Conservation (phyloP, 2,113 vertebrate genomes). For the Gila orcuttii region DNA sequence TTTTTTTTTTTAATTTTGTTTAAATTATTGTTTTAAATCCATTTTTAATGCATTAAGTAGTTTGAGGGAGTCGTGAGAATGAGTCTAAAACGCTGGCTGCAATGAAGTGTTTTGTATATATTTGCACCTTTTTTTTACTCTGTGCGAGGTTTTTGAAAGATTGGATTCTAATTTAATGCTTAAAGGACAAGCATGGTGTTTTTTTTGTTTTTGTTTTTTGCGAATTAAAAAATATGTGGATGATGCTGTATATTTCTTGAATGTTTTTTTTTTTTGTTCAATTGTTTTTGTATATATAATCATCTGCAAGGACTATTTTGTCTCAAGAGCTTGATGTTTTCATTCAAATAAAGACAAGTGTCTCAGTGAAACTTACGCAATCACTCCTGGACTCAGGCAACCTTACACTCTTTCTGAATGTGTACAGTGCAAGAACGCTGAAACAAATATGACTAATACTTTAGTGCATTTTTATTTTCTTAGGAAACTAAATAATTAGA, state of each 20-base stretch:
- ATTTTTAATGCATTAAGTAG: constrained; percentile 43
- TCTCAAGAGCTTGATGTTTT: constrained; percentile 63
- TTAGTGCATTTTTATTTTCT: neutral
- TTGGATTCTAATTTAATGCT: constrained; percentile 65
- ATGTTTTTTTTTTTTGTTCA: constrained; percentile 48
- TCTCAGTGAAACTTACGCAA: constrained; percentile 54
- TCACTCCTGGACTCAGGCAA: neutral
- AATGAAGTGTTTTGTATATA: constrained; percentile 72
- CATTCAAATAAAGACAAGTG: constrained; percentile 66
- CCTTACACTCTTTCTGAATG: neutral
- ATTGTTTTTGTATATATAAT: constrained; percentile 59
- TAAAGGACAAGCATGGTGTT: constrained; percentile 67
- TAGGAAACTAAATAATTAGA: neutral
- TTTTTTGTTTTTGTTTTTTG: constrained; percentile 61
- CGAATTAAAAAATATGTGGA: constrained; percentile 68
- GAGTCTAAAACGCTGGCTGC: constrained; percentile 65
- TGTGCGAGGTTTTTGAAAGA: constrained; percentile 61
- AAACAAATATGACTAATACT: neutral
- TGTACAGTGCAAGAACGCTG: neutral
- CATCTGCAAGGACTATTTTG: constrained; percentile 61
- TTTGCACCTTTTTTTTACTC: constrained; percentile 69
- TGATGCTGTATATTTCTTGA: constrained; percentile 68
- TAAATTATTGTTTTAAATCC: constrained; percentile 48
- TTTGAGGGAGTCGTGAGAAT: constrained; percentile 60
- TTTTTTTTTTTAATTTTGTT: constrained; percentile 59